Evolutionary conservation across 1,140 invertebrate genomes (phyloP).

Genomic region (Drosophila mauritiana): DNA sequence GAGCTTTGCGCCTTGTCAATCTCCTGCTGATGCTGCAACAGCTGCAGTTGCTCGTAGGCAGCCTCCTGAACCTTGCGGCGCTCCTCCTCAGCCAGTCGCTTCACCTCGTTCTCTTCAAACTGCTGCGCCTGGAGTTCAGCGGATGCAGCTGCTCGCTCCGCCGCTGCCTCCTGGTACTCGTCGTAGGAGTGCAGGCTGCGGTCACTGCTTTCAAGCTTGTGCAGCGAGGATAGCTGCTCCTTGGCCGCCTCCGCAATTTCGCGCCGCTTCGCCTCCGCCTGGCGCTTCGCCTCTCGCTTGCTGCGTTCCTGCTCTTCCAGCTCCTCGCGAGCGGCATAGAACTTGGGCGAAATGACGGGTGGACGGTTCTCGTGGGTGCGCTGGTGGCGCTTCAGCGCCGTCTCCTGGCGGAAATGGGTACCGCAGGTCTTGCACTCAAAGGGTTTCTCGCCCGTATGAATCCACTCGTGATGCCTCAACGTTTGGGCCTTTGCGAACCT

Average conservation of each 20-base stretch:
- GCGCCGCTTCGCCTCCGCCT: conserved; percentile 67
- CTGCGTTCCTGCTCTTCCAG: conserved; percentile 73
- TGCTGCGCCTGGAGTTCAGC: conserved; percentile 76
- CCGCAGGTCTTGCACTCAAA: conserved; percentile 78
- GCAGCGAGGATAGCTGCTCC: conserved; percentile 68
- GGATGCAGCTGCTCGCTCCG: conserved; percentile 66
- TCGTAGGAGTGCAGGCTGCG: conserved; percentile 69
- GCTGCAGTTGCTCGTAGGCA: conserved; percentile 71
- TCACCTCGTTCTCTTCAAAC: conserved; percentile 68
- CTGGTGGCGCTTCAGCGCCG: conserved; percentile 78
- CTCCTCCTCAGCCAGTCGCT: conserved; percentile 63
- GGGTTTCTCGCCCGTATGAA: conserved; percentile 85
- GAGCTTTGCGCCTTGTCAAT: conserved; percentile 71
- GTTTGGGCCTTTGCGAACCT: conserved; percentile 81
- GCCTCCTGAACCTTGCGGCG: conserved; percentile 71
- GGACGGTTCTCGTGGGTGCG: conserved; percentile 78
- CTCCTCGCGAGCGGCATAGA: conserved; percentile 76
- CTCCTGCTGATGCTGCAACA: conserved; percentile 67
- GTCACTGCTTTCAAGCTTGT: conserved; percentile 62
- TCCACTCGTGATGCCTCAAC: conserved; percentile 82
- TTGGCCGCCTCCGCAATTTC: conserved; percentile 77
- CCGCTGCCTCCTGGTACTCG: conserved; percentile 72
- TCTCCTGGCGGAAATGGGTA: conserved; percentile 78
- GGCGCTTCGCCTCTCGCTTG: conserved; percentile 67
- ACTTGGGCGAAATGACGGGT: conserved; percentile 73